Conservation (phyloP, 1,140 invertebrate species). For the Camponotus floridanus region DNA sequence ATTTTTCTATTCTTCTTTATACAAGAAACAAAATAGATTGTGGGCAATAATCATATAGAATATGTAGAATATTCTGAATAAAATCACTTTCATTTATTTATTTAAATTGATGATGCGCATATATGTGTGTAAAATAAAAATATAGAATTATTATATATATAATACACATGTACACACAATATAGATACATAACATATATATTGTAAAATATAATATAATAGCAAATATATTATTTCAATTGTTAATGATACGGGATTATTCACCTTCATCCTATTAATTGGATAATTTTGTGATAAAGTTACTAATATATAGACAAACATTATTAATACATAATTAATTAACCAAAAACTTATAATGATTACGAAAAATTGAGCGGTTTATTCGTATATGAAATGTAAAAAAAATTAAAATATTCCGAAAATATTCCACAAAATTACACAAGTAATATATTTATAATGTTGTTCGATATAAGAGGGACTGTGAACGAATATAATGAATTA, state of each 20-base stretch:
- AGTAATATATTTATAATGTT: slow-evolving; percentile 9
- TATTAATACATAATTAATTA: slow-evolving; percentile 29
- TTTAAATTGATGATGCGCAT: slow-evolving; percentile 39
- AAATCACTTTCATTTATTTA: slow-evolving; percentile 32
- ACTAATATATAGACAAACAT: slow-evolving; percentile 3
- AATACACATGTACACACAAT: not conserved
- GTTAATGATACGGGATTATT: slow-evolving; percentile 18
- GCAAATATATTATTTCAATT: slow-evolving; percentile 28
- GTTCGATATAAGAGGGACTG: too few species aligned
- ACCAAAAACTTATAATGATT: not conserved
- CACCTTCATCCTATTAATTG: slow-evolving; percentile 27
- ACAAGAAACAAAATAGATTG: not conserved
- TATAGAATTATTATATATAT: slow-evolving; percentile 32
- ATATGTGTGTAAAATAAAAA: not conserved
- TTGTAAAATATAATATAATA: too few species aligned
- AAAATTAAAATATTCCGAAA: not conserved
- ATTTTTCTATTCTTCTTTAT: not conserved
- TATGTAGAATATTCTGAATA: not conserved
- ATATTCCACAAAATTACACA: not conserved
- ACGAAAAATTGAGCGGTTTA: not conserved
- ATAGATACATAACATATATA: not conserved
- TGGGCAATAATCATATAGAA: not conserved
- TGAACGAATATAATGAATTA: not conserved
- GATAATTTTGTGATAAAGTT: slow-evolving; percentile 19
- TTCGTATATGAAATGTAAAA: not conserved